Evolutionary conservation across 2,113 vertebrate species (phyloP).

Genomic region (Cinclus mexicanus): DNA sequence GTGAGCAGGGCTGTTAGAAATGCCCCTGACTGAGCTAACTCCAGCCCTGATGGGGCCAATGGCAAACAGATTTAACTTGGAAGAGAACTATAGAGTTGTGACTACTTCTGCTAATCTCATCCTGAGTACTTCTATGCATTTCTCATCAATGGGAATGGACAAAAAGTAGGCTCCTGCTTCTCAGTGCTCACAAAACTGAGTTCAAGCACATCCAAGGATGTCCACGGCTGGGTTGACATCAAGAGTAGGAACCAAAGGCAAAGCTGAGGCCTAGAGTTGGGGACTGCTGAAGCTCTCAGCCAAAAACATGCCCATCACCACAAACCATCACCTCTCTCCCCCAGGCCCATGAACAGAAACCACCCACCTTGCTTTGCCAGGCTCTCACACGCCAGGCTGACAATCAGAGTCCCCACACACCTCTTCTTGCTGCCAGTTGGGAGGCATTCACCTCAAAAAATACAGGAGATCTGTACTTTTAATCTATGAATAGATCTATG

Average conservation of each 20-base stretch:
- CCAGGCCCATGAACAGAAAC: not conserved
- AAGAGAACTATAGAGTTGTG: not conserved
- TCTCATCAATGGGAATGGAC: not conserved
- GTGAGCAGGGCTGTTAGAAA: not conserved
- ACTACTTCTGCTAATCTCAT: constrained; percentile 6
- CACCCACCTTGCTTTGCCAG: not conserved
- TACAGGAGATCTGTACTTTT: too few species aligned
- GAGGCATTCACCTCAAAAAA: not conserved
- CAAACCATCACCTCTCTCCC: not conserved
- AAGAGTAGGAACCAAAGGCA: not conserved
- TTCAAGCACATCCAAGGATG: not conserved
- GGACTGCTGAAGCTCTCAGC: not conserved
- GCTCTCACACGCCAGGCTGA: not conserved
- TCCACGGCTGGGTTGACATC: not conserved
- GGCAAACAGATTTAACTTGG: not conserved
- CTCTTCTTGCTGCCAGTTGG: not conserved
- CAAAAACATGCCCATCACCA: accelerated
- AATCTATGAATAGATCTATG: not conserved
- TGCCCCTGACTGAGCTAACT: not conserved
- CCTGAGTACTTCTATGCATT: not conserved
- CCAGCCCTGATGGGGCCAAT: not conserved
- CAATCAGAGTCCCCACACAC: not conserved
- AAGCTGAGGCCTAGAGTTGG: not conserved
- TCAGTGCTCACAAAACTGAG: not conserved
- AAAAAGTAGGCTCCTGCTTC: not conserved